phyloP scores from a whole-genome alignment of 2,888 invertebrate species.

The Endotricha flammealis region DNA sequence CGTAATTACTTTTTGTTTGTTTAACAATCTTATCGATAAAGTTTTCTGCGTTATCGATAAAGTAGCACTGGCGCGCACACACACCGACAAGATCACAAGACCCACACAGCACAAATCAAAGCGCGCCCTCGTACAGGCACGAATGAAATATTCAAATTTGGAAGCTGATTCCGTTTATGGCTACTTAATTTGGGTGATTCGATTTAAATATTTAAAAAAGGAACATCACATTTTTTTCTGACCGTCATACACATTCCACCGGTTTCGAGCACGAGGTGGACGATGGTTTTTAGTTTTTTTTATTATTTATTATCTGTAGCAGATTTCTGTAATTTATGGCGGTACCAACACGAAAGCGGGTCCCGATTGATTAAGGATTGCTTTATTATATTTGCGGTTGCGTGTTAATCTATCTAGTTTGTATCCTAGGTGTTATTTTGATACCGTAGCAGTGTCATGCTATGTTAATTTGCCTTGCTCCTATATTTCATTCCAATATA shows the following conservation, averaged over 20 bases:
- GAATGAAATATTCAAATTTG: conserved; percentile 78
- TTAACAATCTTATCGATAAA: no score
- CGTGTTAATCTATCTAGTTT: neutral
- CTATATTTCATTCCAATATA: no score
- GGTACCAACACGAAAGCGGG: conserved; percentile 17
- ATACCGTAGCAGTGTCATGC: no score
- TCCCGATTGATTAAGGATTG: conserved; percentile 24
- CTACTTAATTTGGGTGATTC: conserved; percentile 79
- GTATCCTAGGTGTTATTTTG: no score
- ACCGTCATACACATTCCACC: conserved; percentile 63
- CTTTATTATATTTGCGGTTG: conserved; percentile 1
- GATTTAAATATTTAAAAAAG: conserved; percentile 75
- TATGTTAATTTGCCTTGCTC: no score
- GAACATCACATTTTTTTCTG: conserved; percentile 49
- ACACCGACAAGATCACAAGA: conserved; percentile 31
- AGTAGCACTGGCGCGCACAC: conserved; percentile 37
- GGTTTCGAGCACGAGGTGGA: conserved; percentile 27
- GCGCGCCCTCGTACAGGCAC: conserved; percentile 58
- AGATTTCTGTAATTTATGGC: conserved; percentile 32
- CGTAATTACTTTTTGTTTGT: no score
- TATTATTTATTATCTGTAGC: conserved; percentile 24
- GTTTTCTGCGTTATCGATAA: conserved; percentile 27
- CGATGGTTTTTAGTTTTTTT: conserved; percentile 24
- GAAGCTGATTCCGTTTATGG: conserved; percentile 79
- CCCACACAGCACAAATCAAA: conserved; percentile 61